These are phyloP conservation scores for Ctenopoma kingsleyae DNA, from an alignment of 2,797 vertebrate species.

Conservation along the genomic window DNA sequence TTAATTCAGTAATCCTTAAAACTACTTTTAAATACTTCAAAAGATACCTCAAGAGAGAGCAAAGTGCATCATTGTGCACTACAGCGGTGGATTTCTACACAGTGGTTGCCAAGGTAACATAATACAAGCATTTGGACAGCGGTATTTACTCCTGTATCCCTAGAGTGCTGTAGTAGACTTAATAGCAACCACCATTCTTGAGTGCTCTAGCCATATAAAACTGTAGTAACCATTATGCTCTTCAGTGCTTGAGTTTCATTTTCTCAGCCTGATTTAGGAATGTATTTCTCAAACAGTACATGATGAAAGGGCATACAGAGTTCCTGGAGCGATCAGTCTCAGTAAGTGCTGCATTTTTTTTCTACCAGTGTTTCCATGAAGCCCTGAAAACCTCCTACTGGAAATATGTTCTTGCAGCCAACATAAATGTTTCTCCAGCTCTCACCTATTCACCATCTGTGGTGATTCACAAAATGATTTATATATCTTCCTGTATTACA, in stretches of 20 bases:
- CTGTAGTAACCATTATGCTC: no score
- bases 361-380: conserved; percentile 58
- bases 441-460: conserved; percentile 61
- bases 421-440: conserved; percentile 68
- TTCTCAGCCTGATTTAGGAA: conserved; percentile 18
- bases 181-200: neutral
- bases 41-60: no score
- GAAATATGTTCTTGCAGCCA: conserved; percentile 61
- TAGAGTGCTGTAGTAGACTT: neutral
- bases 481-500: conserved; percentile 39
- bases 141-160: neutral
- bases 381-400: conserved; percentile 44
- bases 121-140: neutral
- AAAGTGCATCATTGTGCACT: neutral
- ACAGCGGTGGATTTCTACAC: neutral
- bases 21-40: no score
- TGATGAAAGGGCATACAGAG: conserved; percentile 30
- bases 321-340: conserved; percentile 41
- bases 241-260: neutral
- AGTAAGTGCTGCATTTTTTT: conserved; percentile 43
- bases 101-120: neutral
- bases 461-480: conserved; percentile 53
- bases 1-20: no score
- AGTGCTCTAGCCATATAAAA: conserved; percentile 7
- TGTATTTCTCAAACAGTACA: conserved; percentile 31